phyloP scores from a whole-genome alignment of 2,888 invertebrate genomes.

The Diachrysia chrysitis region DNA sequence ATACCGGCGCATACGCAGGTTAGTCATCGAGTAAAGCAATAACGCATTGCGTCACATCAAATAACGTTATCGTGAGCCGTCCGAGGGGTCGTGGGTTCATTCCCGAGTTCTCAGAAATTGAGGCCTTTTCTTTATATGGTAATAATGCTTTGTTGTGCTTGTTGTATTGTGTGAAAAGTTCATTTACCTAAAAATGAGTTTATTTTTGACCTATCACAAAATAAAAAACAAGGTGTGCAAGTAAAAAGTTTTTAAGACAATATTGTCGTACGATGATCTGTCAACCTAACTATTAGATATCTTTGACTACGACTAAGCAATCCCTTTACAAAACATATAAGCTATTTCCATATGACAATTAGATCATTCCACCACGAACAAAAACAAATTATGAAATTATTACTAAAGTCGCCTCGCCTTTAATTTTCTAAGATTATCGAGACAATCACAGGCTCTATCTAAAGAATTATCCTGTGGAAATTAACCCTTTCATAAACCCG shows the following conservation, averaged over 20 bases:
- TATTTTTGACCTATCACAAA: too few species aligned
- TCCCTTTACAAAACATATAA: too few species aligned
- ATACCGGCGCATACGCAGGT: slow-evolving; percentile 54
- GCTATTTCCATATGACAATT: not conserved
- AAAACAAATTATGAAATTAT: not conserved
- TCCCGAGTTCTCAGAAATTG: slow-evolving; percentile 67
- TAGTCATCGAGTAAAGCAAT: slow-evolving; percentile 60
- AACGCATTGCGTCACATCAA: slow-evolving; percentile 68
- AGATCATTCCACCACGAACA: not conserved
- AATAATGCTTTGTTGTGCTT: slow-evolving; percentile 40
- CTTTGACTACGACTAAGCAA: too few species aligned
- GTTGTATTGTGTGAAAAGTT: slow-evolving; percentile 37
- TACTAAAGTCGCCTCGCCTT: too few species aligned
- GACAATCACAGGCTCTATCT: not conserved
- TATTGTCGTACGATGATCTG: too few species aligned
- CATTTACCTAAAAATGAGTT: too few species aligned
- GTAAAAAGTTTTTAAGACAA: too few species aligned
- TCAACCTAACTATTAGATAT: too few species aligned
- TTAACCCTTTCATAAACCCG: slow-evolving; percentile 45
- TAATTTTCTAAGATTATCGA: not conserved
- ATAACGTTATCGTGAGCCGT: slow-evolving; percentile 74
- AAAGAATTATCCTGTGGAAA: slow-evolving; percentile 6
- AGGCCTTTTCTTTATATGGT: slow-evolving; percentile 57
- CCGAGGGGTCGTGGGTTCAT: slow-evolving; percentile 75
- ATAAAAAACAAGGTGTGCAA: too few species aligned